A percentile compares a stretch with the other conserved stretches of the same genome.
Evolutionary conservation across 2,888 invertebrate species (phyloP).

Genomic region (Campoletis raptor): DNA sequence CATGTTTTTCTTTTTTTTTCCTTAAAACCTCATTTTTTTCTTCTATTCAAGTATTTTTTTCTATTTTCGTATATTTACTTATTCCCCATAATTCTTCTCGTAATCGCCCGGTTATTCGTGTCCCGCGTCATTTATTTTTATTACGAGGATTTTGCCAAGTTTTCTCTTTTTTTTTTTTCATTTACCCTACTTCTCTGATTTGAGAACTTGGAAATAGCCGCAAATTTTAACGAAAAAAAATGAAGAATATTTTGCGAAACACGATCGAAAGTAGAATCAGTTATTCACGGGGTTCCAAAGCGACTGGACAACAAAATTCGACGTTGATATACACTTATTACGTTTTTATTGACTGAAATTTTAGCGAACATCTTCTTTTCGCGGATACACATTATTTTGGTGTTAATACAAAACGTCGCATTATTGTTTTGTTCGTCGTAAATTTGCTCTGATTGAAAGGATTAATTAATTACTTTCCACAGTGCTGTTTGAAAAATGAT

Average conservation of each 20-base stretch:
- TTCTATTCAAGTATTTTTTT: not conserved
- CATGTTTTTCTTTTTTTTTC: not conserved
- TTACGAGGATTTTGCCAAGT: not conserved
- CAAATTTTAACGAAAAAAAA: not conserved
- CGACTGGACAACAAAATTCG: not conserved
- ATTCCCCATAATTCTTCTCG: not conserved
- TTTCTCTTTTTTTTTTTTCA: not conserved
- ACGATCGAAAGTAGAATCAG: not conserved
- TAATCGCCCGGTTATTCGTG: constrained; percentile 18
- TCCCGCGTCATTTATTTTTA: constrained; percentile 25
- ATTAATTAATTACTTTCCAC: not conserved
- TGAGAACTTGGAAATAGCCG: not conserved
- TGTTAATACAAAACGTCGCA: not conserved
- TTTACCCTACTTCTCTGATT: not conserved
- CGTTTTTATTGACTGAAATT: not conserved
- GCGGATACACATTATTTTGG: not conserved
- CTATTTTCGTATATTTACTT: not conserved
- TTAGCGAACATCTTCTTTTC: not conserved
- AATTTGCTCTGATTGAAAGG: not conserved
- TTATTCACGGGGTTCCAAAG: not conserved
- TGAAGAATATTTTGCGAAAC: not conserved
- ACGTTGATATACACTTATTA: not conserved
- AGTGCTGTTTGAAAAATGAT: not conserved
- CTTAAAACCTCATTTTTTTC: not conserved
- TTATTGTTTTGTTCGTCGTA: not conserved